These are phyloP conservation scores for Lasiurus borealis DNA, from an alignment of 2,113 vertebrate species.

Conservation along the genomic window DNA sequence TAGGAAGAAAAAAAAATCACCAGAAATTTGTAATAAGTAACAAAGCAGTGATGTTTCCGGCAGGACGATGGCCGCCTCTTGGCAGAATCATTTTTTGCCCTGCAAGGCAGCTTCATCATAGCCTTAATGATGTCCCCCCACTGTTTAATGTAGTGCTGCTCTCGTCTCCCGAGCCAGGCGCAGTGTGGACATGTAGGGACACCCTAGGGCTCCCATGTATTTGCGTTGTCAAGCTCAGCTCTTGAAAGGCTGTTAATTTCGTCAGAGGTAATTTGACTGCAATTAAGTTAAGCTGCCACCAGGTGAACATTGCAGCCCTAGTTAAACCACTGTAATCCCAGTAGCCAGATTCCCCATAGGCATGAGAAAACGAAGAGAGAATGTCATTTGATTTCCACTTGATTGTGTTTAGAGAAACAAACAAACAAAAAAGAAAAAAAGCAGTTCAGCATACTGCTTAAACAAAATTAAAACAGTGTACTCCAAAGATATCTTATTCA, in stretches of 20 bases:
- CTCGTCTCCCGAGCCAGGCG: background rate
- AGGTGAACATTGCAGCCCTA: slow-evolving; percentile 61
- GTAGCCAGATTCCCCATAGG: slow-evolving; percentile 47
- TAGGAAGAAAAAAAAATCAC: slow-evolving; percentile 22
- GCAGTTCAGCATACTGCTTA: background rate
- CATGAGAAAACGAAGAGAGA: slow-evolving; percentile 29
- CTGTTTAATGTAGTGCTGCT: background rate
- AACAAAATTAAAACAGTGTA: slow-evolving; percentile 48
- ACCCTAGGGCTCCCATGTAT: background rate
- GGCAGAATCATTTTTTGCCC: background rate
- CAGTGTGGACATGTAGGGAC: background rate
- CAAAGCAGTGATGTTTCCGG: slow-evolving; percentile 35
- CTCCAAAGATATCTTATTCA: background rate
- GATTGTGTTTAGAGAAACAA: slow-evolving; percentile 59
- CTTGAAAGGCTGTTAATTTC: slow-evolving; percentile 63
- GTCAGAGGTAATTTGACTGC: slow-evolving; percentile 59
- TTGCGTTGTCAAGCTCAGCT: slow-evolving; percentile 27
- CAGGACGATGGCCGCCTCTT: slow-evolving; percentile 39
- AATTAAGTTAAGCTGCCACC: slow-evolving; percentile 70
- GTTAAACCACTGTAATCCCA: slow-evolving; percentile 64
- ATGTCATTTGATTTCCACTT: slow-evolving; percentile 45
- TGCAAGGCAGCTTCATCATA: slow-evolving; percentile 29
- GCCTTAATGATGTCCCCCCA: background rate
- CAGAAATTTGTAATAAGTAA: slow-evolving; percentile 34
- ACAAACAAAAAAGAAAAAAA: background rate